Conservation (phyloP, 2,113 vertebrate genomes). For the Microtus ochrogaster region DNA sequence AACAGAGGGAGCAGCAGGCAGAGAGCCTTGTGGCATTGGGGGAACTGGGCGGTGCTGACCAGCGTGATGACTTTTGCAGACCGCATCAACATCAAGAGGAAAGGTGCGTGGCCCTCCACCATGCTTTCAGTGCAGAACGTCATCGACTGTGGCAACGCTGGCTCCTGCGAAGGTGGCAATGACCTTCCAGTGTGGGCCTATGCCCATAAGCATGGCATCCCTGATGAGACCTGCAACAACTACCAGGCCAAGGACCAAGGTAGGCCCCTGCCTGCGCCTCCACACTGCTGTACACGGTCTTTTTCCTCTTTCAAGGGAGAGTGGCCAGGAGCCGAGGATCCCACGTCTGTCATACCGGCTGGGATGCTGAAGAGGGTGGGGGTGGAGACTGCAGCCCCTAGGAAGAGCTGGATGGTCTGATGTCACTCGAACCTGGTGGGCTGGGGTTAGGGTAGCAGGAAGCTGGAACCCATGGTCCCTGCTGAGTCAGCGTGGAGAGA, state of each 20-base stretch:
- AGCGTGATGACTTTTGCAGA: slow-evolving; percentile 84
- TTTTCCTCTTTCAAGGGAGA: background rate
- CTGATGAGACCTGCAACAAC: slow-evolving; percentile 99
- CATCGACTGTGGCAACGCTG: slow-evolving; percentile 91
- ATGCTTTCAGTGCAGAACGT: slow-evolving; percentile 97
- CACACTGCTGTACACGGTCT: no score
- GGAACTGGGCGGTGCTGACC: background rate
- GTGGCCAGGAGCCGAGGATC: background rate
- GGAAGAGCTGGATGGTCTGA: background rate
- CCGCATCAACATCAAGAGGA: slow-evolving; percentile 97
- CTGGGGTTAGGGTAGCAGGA: background rate
- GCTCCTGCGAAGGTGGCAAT: slow-evolving; percentile 94
- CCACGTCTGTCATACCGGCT: rapidly evolving
- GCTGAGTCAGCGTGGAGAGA: background rate
- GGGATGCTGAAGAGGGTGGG: rapidly evolving
- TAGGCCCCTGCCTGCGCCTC: slow-evolving; percentile 73
- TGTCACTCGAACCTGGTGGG: background rate
- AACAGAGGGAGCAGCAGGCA: background rate
- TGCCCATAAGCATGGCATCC: slow-evolving; percentile 93
- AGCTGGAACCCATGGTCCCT: background rate
- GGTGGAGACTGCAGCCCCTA: background rate
- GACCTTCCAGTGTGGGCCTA: slow-evolving; percentile 94
- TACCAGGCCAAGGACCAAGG: slow-evolving; percentile 98
- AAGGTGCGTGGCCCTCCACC: slow-evolving; percentile 94
- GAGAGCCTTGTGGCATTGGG: no score